phyloP scores from a whole-genome alignment of 2,113 vertebrate genomes.

The Myrmecobius fasciatus region DNA sequence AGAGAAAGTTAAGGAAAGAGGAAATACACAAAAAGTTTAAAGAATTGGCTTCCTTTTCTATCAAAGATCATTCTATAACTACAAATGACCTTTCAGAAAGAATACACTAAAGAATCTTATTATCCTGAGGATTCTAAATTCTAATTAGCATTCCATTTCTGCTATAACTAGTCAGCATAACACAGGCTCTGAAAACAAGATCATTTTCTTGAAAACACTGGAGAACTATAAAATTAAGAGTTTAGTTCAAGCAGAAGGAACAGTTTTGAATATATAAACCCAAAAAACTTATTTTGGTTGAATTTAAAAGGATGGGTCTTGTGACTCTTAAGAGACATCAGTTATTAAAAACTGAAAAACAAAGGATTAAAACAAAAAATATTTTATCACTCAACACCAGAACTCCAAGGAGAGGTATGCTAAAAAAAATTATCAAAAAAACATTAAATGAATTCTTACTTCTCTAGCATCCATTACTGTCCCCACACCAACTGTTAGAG shows the following conservation, averaged over 20 bases:
- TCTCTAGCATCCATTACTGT: constrained; percentile 92
- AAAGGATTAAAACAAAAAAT: constrained; percentile 12
- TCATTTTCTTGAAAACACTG: constrained; percentile 21
- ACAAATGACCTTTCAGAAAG: background rate
- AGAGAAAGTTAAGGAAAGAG: background rate
- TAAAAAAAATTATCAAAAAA: constrained; percentile 40
- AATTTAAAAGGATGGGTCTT: constrained; percentile 35
- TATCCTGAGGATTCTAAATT: constrained; percentile 4
- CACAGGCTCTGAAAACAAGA: constrained; percentile 6
- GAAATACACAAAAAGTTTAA: background rate
- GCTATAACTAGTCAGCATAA: background rate
- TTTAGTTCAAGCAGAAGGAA: constrained; percentile 10
- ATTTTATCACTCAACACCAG: background rate
- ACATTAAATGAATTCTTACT: constrained; percentile 79
- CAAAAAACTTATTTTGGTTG: constrained; percentile 21
- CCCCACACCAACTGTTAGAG: constrained; percentile 90
- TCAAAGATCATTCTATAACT: background rate
- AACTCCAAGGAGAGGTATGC: constrained; percentile 30
- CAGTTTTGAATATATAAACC: background rate
- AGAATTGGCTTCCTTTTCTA: background rate
- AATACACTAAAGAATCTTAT: background rate
- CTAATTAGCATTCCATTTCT: background rate
- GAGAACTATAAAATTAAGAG: background rate
- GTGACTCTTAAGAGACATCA: background rate
- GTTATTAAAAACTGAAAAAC: background rate